These are phyloP conservation scores for Polydrusus pterygomalis DNA, from an alignment of 2,888 invertebrate genomes.

Conservation along the genomic window DNA sequence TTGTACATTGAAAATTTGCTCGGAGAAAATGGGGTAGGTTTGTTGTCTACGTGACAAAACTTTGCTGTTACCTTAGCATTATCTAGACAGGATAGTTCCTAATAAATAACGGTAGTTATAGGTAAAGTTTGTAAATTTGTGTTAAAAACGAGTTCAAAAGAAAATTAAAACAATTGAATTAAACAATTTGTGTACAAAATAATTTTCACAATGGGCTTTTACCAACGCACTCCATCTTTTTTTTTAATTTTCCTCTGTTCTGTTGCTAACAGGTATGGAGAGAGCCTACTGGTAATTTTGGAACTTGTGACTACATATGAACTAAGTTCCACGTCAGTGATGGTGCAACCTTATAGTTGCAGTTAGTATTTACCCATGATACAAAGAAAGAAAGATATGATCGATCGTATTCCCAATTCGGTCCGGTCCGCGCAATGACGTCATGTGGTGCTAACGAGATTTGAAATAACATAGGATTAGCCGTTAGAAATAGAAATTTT, in stretches of 20 bases:
- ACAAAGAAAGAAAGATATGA: no score
- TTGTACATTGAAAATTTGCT: conserved; percentile 31
- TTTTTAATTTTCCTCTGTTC: not conserved
- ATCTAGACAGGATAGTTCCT: not conserved
- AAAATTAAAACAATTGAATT: not conserved
- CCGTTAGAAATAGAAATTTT: no score
- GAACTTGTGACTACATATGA: no score
- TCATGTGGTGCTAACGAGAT: no score
- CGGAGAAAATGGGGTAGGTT: conserved; percentile 43
- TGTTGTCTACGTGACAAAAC: conserved; percentile 43
- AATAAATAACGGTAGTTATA: not conserved
- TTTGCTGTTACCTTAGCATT: conserved; percentile 35
- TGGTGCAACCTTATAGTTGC: no score
- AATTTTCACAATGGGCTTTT: not conserved
- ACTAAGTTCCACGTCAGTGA: no score
- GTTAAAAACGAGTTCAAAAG: not conserved
- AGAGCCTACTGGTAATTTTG: no score
- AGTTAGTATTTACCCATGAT: no score
- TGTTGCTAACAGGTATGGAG: no score
- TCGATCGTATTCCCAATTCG: no score
- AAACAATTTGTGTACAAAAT: not conserved
- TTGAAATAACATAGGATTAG: no score
- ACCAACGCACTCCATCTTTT: not conserved
- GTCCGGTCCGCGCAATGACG: no score
- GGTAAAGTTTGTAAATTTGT: not conserved